Evolutionary conservation across 2,797 vertebrate species (phyloP), one percentile per base, ranked within the genome.

Genomic region (Hephaestus fuliginosus): DNA sequence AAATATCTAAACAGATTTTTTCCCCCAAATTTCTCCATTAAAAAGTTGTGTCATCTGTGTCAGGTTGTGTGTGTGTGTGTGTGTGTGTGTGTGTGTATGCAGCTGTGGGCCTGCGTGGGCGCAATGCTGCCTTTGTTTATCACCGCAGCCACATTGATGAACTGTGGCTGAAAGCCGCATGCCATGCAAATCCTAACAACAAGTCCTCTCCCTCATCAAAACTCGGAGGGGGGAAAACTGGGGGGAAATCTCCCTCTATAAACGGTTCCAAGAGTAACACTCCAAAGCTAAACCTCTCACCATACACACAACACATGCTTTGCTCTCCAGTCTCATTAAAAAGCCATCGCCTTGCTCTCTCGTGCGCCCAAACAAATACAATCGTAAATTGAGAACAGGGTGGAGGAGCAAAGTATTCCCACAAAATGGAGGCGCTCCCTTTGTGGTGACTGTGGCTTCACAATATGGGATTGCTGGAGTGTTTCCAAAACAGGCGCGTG

Each of bases 391-490:
- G 65, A 72, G 73, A 92, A 81, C 72, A 74, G 84, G 82, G 83
- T 7, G 81, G 82, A 86, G 82, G 74, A 85, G 71, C 39, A 48
- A 67, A 82, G 65, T 78, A 79, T 52, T 39, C 68, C 69, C 74
- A 80, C 77, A 82, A 90, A 84, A 88, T 90, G 85, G 76, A 85
- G 86, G 64, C 70, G 25, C 78, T 88, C 66, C 76, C 78, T 85
- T 89, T 91, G 88, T 88, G 86, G 82, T 25, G 53, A 69, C 56
- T 74, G 88, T 76, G 84, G 90, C 83, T 88, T 89, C 61, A 88
- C 90, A 92, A 92, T 90, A 87, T 89, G 83, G 83, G 80, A 89
- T 88, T 81, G 71, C 55, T 93, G 90, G 89, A 91, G 85, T 63
- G 90, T 86, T 81, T 89, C 92, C 88, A 89, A 90, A 91, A 86